phyloP scores from a whole-genome alignment of 2,797 vertebrate genomes.

The Potorous gilbertii region DNA sequence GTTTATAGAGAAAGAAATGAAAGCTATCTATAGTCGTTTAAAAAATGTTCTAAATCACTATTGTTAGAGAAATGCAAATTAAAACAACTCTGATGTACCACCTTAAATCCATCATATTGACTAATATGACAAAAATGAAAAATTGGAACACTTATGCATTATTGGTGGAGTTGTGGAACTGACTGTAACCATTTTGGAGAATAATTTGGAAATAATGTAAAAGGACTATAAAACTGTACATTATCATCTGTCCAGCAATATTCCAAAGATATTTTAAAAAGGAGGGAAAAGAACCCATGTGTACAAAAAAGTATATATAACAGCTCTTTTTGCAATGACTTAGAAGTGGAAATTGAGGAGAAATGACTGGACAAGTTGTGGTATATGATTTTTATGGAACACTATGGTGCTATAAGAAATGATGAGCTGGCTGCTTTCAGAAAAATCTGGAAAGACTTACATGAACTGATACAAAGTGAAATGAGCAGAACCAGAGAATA shows the following conservation, averaged over 20 bases:
- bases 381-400: neutral
- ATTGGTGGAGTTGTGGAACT: neutral
- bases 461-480: neutral
- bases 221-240: neutral
- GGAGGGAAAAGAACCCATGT: neutral
- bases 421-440: neutral
- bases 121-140: neutral
- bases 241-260: neutral
- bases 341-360: neutral
- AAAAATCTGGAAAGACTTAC: neutral
- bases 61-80: neutral
- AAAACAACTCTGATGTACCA: neutral
- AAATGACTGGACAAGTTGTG: neutral
- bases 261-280: neutral
- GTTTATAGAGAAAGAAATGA: neutral
- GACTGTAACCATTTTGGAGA: neutral
- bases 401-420: neutral
- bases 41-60: neutral
- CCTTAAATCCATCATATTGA: neutral
- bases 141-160: neutral
- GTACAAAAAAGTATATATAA: neutral
- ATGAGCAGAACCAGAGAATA: neutral
- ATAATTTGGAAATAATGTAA: neutral
- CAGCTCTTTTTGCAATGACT: neutral
- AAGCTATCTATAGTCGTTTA: neutral